Conservation (phyloP, 2,797 vertebrate genomes). For the Urocyon cinereoargenteus region DNA sequence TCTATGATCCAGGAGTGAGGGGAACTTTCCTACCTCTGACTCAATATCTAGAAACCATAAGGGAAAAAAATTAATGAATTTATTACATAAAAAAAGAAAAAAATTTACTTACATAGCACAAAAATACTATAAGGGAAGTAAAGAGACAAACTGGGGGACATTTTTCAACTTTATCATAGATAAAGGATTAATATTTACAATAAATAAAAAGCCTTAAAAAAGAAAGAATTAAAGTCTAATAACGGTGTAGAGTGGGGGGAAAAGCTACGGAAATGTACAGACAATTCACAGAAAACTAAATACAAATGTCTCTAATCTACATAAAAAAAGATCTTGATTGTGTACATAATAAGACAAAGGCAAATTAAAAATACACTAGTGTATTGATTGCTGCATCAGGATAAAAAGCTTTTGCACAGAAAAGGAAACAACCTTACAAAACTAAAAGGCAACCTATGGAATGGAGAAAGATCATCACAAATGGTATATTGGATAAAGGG, state of each 20-base stretch:
- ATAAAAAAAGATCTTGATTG: neutral
- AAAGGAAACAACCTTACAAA: too few relatives aligned
- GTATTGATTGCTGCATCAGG: neutral
- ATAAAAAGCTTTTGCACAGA: neutral
- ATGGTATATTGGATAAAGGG: neutral
- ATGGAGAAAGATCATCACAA: neutral
- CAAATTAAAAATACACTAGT: neutral
- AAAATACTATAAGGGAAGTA: neutral
- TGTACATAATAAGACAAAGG: neutral
- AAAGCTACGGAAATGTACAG: neutral
- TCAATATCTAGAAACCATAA: neutral
- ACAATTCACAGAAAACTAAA: neutral
- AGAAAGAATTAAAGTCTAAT: neutral
- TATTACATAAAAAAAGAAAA: neutral
- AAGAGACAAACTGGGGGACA: neutral
- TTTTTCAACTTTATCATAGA: neutral
- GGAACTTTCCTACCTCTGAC: neutral
- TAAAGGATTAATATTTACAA: neutral
- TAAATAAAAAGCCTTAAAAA: neutral
- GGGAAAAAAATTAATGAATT: neutral
- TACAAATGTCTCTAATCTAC: neutral
- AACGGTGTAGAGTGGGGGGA: neutral
- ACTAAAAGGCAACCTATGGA: neutral
- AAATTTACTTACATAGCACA: neutral
- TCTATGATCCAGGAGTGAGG: neutral